A percentile compares a stretch with the other conserved stretches of the same genome.
Evolutionary conservation across 2,113 vertebrate species (phyloP).

Genomic region (Sus scrofa): T2T-Sscrofa CM000824.6:37039501-37040000

Average conservation of each 20-base stretch:
- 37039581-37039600: constrained; percentile 97
- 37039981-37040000: constrained; percentile 12
- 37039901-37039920: constrained; percentile 43
- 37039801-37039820: constrained; percentile 19
- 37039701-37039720: constrained; percentile 22
- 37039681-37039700: constrained; percentile 46
- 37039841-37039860: constrained; percentile 1
- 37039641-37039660: constrained; percentile 97
- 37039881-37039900: constrained; percentile 39
- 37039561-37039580: constrained; percentile 98
- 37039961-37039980: constrained; percentile 46
- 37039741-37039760: constrained; percentile 61
- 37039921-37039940: not conserved
- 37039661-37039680: constrained; percentile 97
- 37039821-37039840: constrained; percentile 16
- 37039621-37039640: constrained; percentile 99
- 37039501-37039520: constrained; percentile 91
- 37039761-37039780: not conserved
- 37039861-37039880: not conserved
- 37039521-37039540: constrained; percentile 98
- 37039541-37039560: constrained; percentile 98
- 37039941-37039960: not conserved
- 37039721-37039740: constrained; percentile 42
- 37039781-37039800: not conserved
- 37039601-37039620: constrained; percentile 97